A percentile compares a stretch with the other conserved stretches of the same genome.
These are phyloP conservation scores for Paracentrotus lividus DNA, from an alignment of 53 echinoderm and acorn worm species.

Conservation along the genomic window DNA sequence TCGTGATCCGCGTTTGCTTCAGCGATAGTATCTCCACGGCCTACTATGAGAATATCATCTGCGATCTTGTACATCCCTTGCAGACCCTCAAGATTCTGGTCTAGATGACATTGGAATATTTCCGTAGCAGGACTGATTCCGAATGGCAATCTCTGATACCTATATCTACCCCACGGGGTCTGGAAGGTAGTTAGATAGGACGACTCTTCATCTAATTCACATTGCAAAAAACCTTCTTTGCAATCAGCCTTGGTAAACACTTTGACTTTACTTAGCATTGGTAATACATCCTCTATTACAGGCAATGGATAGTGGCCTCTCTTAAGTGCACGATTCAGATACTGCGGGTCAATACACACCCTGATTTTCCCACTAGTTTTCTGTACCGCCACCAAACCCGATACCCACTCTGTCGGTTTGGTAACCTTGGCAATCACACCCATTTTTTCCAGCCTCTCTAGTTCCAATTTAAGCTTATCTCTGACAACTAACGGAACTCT, in stretches of 20 bases:
- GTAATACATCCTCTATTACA: neutral
- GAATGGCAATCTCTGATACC: constrained; percentile 71
- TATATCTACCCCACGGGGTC: constrained; percentile 69
- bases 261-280: neutral
- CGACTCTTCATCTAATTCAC: constrained; percentile 67
- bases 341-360: constrained; percentile 72
- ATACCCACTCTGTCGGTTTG: constrained; percentile 76
- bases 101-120: constrained; percentile 68
- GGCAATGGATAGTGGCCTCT: neutral
- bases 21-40: constrained; percentile 35
- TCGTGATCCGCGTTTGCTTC: constrained; percentile 75
- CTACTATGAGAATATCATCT: constrained; percentile 73
- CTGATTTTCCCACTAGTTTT: constrained; percentile 69
- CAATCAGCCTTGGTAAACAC: constrained; percentile 68
- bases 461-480: constrained; percentile 63
- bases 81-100: constrained; percentile 64
- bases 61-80: constrained; percentile 64
- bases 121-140: constrained; percentile 66
- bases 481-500: constrained; percentile 67
- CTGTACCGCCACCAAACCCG: constrained; percentile 65
- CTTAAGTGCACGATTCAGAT: constrained; percentile 36
- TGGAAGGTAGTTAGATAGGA: constrained; percentile 71
- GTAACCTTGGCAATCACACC: neutral
- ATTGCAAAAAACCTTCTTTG: constrained; percentile 71
- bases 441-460: constrained; percentile 21